Conservation (phyloP, 2,797 vertebrate species). For the Ceyx erithaca region DNA sequence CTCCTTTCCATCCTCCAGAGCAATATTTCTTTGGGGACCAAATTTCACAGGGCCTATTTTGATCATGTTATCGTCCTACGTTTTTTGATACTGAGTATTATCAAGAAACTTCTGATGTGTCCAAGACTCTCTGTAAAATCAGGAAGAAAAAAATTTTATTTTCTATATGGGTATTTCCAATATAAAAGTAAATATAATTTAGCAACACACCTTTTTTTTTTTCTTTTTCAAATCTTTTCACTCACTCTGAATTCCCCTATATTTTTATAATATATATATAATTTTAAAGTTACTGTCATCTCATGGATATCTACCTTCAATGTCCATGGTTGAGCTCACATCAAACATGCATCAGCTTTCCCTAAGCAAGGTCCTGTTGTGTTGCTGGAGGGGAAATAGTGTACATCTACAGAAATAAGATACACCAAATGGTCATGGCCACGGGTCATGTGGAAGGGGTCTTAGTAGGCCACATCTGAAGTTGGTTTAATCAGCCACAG, state of each 20-base stretch:
- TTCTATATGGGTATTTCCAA: neutral
- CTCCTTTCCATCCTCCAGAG: neutral
- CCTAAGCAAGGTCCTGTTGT: neutral
- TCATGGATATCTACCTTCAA: neutral
- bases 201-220: neutral
- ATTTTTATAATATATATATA: neutral
- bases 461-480: neutral
- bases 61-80: neutral
- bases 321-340: neutral
- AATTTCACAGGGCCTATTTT: neutral
- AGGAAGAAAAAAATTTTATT: neutral
- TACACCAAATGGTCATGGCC: neutral
- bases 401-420: slow-evolving; percentile 11
- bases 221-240: neutral
- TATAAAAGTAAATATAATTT: neutral
- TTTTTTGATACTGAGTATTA: neutral
- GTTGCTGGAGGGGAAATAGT: neutral
- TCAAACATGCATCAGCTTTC: neutral
- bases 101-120: neutral
- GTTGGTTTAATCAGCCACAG: neutral
- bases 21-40: neutral
- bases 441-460: neutral
- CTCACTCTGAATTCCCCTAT: neutral
- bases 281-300: neutral
- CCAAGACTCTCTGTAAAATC: neutral